phyloP scores from a whole-genome alignment of 2,797 vertebrate genomes.

The Gallinago nigripennis region DNA sequence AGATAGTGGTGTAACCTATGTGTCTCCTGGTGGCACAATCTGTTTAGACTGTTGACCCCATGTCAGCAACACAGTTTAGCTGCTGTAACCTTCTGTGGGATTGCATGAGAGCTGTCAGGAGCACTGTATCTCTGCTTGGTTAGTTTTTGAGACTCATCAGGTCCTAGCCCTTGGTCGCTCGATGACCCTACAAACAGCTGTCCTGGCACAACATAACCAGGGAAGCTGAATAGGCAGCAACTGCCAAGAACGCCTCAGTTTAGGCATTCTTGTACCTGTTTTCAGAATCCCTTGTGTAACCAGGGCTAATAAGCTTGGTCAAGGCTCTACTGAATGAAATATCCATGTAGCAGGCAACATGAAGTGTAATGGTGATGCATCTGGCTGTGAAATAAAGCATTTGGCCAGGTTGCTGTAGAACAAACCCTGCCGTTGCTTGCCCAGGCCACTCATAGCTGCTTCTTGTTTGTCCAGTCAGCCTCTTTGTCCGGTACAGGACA shows the following conservation, averaged over 20 bases:
- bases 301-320: neutral
- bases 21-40: neutral
- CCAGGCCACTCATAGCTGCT: neutral
- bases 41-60: neutral
- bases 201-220: fast-evolving
- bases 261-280: neutral
- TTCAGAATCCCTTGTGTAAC: neutral
- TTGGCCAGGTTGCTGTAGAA: neutral
- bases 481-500: neutral
- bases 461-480: neutral
- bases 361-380: neutral
- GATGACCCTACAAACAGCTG: neutral
- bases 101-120: neutral
- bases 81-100: neutral
- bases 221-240: neutral
- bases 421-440: neutral
- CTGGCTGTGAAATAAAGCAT: neutral
- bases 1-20: fast-evolving
- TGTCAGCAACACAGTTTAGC: neutral
- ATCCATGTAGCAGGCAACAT: neutral
- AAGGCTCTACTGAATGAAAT: neutral
- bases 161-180: fast-evolving
- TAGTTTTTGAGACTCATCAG: neutral
- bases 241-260: neutral
- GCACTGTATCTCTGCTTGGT: neutral